Evolutionary conservation across 2,888 invertebrate genomes (phyloP).

Genomic region (Dioctria rufipes): DNA sequence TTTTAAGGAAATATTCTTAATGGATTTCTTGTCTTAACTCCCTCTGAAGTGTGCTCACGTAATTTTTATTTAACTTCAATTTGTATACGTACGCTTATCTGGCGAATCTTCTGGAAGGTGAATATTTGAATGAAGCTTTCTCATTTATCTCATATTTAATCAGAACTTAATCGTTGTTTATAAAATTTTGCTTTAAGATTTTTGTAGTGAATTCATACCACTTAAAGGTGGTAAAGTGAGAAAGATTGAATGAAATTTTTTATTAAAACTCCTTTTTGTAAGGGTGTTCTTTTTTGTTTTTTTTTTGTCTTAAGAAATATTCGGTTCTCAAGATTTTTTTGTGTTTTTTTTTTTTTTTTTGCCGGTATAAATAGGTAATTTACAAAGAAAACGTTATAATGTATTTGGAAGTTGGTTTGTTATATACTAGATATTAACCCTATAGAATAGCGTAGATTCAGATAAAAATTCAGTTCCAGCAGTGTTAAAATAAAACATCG

Average conservation of each 20-base stretch:
- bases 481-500: not conserved
- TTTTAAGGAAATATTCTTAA: not conserved
- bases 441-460: slow-evolving; percentile 18
- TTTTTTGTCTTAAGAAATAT: not conserved
- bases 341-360: not conserved
- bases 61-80: not conserved
- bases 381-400: not conserved
- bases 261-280: not conserved
- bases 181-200: not conserved
- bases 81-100: not conserved
- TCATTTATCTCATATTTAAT: not conserved
- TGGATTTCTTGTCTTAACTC: not conserved
- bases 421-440: not conserved
- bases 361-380: not conserved
- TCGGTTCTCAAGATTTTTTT: not conserved
- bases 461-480: slow-evolving; percentile 3
- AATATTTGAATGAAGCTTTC: not conserved
- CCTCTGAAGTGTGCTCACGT: not conserved
- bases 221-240: not conserved
- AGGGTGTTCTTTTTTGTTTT: too few species aligned
- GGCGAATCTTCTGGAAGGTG: not conserved
- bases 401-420: not conserved
- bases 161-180: not conserved
- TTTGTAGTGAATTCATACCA: not conserved
- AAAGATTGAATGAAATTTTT: not conserved